phyloP scores from a whole-genome alignment of 2,888 invertebrate species.

The Cantharis rufa region DNA sequence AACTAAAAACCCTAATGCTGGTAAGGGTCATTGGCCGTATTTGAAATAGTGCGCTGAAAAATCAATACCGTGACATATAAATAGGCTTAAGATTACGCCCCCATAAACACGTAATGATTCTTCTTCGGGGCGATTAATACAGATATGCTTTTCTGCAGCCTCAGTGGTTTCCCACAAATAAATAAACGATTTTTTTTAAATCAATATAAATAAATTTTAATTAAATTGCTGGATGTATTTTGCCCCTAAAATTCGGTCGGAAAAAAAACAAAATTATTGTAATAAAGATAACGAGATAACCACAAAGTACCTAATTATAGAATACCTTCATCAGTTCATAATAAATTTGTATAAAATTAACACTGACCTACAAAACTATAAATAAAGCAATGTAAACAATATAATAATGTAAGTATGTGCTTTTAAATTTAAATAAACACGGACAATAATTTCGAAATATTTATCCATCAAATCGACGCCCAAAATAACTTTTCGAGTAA shows the following conservation, averaged over 20 bases:
- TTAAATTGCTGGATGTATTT: neutral
- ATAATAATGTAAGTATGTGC: neutral
- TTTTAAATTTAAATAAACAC: neutral
- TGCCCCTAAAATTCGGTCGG: neutral
- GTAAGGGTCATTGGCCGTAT: conserved; percentile 20
- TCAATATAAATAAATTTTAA: neutral
- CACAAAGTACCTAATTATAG: neutral
- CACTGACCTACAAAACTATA: neutral
- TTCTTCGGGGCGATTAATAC: neutral
- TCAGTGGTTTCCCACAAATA: neutral
- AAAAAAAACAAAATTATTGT: neutral
- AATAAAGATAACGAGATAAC: neutral
- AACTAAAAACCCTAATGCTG: neutral
- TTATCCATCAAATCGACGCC: neutral
- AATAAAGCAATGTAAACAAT: neutral
- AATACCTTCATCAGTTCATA: too few species aligned
- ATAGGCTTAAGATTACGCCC: neutral
- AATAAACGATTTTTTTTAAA: neutral
- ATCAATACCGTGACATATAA: conserved; percentile 12
- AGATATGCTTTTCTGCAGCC: neutral
- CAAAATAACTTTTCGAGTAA: neutral
- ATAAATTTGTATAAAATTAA: neutral
- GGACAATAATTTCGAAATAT: neutral
- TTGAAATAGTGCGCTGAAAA: conserved; percentile 14
- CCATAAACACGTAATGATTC: neutral